phyloP scores from a whole-genome alignment of 1,140 invertebrate genomes.

The Caenorhabditis elegans region DNA sequence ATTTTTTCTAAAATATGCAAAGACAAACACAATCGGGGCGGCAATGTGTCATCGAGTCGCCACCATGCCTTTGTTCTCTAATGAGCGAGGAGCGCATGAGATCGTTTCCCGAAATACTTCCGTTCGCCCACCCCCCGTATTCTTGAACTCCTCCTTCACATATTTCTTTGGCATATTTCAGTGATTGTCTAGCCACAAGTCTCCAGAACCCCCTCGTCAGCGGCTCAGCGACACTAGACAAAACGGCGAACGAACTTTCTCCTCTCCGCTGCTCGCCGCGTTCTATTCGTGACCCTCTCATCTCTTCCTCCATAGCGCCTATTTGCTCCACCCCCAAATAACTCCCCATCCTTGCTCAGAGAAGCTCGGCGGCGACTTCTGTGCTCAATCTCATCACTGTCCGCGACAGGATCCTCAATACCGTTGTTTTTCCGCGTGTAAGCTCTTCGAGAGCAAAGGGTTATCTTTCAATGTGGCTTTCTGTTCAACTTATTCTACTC shows the following conservation, averaged over 20 bases:
- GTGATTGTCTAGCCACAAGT: background rate
- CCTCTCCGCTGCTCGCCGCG: constrained; percentile 16
- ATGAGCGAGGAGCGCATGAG: background rate
- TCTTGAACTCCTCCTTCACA: constrained; percentile 31
- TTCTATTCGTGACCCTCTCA: constrained; percentile 43
- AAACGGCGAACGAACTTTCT: constrained; percentile 24
- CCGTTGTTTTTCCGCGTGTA: background rate
- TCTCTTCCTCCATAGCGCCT: constrained; percentile 32
- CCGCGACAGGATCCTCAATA: background rate
- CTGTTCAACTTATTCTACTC: constrained; percentile 19
- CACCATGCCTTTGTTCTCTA: constrained; percentile 29
- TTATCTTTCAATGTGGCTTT: background rate
- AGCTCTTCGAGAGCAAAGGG: background rate
- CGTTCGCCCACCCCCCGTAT: background rate
- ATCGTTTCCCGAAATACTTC: constrained; percentile 34
- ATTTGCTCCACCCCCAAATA: constrained; percentile 30
- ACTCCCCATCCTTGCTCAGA: constrained; percentile 27
- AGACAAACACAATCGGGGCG: constrained; percentile 13
- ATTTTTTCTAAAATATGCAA: constrained; percentile 27
- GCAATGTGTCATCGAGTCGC: constrained; percentile 30
- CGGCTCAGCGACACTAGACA: constrained; percentile 25
- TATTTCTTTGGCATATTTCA: constrained; percentile 37
- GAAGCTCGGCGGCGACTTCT: constrained; percentile 19
- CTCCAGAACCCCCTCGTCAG: background rate
- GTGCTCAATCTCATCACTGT: constrained; percentile 26